A percentile compares a stretch with the other conserved stretches of the same genome.
Conservation (phyloP, 2,113 vertebrate genomes). For the Xiphias gladius region DNA sequence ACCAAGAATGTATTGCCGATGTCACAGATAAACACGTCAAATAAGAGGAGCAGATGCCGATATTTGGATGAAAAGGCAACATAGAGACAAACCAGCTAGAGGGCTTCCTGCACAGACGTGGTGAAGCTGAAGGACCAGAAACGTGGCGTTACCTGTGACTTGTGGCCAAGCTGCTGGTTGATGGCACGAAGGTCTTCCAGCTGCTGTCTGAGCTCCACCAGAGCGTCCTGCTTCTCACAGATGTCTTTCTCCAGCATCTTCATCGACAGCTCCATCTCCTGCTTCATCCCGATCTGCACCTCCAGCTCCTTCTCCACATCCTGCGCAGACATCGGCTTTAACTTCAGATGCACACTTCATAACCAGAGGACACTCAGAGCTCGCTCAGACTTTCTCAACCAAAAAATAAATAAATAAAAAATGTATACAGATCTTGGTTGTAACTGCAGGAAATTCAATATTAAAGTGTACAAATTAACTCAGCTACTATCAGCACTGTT, state of each 20-base stretch:
- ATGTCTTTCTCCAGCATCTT: conserved; percentile 99
- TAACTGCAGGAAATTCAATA: too few relatives aligned
- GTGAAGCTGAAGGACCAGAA: neutral
- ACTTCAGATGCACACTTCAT: neutral
- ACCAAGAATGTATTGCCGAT: too few relatives aligned
- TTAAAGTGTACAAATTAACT: too few relatives aligned
- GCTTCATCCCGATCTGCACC: conserved; percentile 96
- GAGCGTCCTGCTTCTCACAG: conserved; percentile 96
- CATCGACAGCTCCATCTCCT: conserved; percentile 99
- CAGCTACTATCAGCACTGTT: too few relatives aligned
- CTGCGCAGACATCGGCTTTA: conserved; percentile 73
- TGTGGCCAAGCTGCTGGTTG: conserved; percentile 95
- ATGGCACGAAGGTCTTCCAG: conserved; percentile 94
- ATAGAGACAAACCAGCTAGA: too few relatives aligned
- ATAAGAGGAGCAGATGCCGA: too few relatives aligned
- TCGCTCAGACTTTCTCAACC: neutral
- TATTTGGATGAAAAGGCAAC: too few relatives aligned
- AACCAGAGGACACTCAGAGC: too few relatives aligned
- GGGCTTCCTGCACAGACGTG: too few relatives aligned
- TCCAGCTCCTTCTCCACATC: conserved; percentile 98
- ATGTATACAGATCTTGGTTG: too few relatives aligned
- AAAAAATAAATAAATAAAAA: too few relatives aligned
- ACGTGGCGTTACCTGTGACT: conserved; percentile 89
- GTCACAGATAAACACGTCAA: too few relatives aligned
- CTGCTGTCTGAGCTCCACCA: conserved; percentile 95